Percentiles rank a stretch among this genome's conserved stretches.
phyloP scores from a whole-genome alignment of 1,140 invertebrate species.

The Hormaphis cornu region DNA sequence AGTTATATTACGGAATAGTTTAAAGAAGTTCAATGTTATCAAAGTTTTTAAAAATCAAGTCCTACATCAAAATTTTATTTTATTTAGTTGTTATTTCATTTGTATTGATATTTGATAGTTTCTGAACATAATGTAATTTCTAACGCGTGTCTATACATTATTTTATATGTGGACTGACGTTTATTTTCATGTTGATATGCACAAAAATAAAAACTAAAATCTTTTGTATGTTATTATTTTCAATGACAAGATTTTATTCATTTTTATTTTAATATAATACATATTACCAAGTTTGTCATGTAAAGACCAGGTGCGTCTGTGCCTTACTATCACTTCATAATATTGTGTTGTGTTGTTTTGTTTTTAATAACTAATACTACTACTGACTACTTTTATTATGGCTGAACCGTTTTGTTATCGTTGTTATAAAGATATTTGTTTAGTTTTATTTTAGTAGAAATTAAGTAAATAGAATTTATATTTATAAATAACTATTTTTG shows the following conservation, averaged over 20 bases:
- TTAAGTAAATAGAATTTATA: background rate
- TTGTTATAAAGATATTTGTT: slow-evolving; percentile 27
- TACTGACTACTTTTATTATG: background rate
- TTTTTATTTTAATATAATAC: too few relatives aligned
- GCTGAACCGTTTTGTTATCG: background rate
- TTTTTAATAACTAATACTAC: background rate
- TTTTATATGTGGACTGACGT: too few relatives aligned
- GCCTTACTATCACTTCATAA: background rate
- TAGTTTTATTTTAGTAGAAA: slow-evolving; percentile 11
- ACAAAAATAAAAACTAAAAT: too few relatives aligned
- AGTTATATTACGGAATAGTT: background rate
- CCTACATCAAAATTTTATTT: background rate
- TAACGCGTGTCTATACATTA: too few relatives aligned
- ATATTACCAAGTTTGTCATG: background rate
- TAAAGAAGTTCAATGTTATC: background rate
- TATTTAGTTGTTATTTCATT: background rate
- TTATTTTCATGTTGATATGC: too few relatives aligned
- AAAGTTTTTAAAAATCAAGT: background rate
- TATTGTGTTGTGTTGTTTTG: background rate
- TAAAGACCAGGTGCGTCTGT: background rate
- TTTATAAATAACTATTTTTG: slow-evolving; percentile 16
- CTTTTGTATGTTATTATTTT: too few relatives aligned
- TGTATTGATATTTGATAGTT: background rate
- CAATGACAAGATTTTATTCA: too few relatives aligned
- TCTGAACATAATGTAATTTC: background rate